Conservation (phyloP, 2,113 vertebrate genomes). For the Microcebus jonahi region DNA sequence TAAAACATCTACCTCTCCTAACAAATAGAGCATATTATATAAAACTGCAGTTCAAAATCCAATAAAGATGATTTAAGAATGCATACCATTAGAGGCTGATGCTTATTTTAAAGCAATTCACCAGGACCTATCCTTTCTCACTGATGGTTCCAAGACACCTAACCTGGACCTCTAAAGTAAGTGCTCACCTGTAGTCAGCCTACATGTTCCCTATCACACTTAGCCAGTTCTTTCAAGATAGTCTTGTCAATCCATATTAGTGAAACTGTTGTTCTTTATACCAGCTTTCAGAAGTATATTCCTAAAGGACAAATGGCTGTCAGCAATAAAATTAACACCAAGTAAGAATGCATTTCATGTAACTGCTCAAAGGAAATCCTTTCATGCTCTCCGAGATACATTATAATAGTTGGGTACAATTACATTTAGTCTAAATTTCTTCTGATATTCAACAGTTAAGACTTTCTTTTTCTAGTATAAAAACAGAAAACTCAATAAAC, state of each 20-base stretch:
- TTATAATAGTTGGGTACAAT: neutral
- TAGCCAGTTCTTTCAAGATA: conserved; percentile 30
- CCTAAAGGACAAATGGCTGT: conserved; percentile 27
- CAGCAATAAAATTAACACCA: conserved; percentile 50
- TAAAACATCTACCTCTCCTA: conserved; percentile 19
- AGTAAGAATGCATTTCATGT: neutral
- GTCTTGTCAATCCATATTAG: neutral
- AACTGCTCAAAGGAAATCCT: conserved; percentile 5
- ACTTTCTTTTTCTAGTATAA: neutral
- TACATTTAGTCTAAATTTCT: conserved; percentile 27
- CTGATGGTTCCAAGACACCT: neutral
- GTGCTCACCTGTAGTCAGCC: neutral
- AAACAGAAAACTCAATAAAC: conserved; percentile 29
- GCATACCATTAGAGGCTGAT: neutral
- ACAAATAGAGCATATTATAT: conserved; percentile 38
- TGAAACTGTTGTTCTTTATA: conserved; percentile 19
- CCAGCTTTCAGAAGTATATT: conserved; percentile 40
- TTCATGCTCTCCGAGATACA: neutral
- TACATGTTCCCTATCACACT: conserved; percentile 5
- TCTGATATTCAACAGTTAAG: conserved; percentile 45
- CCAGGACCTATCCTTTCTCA: conserved; percentile 25
- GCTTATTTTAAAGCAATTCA: conserved; percentile 40
- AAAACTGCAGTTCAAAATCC: conserved; percentile 62
- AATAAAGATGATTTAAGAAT: conserved; percentile 42
- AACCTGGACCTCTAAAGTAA: neutral